phyloP scores from a whole-genome alignment of 2,113 vertebrate genomes.

The Coregonus clupeaformis region DNA sequence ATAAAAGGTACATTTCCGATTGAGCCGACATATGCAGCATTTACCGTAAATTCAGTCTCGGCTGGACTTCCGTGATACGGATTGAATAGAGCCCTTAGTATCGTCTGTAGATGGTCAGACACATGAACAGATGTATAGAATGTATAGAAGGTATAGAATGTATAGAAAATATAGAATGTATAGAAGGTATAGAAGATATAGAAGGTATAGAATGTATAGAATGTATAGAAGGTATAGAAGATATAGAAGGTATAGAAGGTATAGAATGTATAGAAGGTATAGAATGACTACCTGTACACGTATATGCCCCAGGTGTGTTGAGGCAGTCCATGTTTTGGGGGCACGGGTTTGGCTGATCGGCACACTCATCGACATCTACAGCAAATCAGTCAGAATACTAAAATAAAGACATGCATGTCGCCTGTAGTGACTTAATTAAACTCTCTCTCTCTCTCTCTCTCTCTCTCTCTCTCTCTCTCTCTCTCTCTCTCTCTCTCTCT shows the following conservation, averaged over 20 bases:
- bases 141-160: too few relatives aligned
- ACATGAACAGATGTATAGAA: too few relatives aligned
- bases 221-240: not conserved
- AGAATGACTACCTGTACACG: constrained; percentile 61
- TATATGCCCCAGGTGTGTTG: constrained; percentile 70
- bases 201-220: too few relatives aligned
- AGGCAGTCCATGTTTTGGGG: constrained; percentile 59
- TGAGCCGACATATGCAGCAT: too few relatives aligned
- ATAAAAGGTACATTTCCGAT: too few relatives aligned
- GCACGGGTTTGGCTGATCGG: constrained; percentile 54
- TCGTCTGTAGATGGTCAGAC: too few relatives aligned
- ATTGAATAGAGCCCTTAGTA: not conserved
- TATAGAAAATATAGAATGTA: too few relatives aligned
- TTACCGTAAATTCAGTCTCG: not conserved
- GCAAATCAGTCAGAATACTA: constrained; percentile 2
- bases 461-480: too few relatives aligned
- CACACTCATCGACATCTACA: constrained; percentile 76
- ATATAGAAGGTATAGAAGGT: not conserved
- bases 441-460: too few relatives aligned
- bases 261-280: not conserved
- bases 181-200: too few relatives aligned
- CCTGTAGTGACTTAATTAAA: not conserved
- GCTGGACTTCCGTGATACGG: not conserved
- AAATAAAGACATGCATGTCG: not conserved
- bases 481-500: too few relatives aligned